These are phyloP conservation scores for Cossypha polioptera DNA, from an alignment of 2,797 vertebrate genomes.

Conservation along the genomic window DNA sequence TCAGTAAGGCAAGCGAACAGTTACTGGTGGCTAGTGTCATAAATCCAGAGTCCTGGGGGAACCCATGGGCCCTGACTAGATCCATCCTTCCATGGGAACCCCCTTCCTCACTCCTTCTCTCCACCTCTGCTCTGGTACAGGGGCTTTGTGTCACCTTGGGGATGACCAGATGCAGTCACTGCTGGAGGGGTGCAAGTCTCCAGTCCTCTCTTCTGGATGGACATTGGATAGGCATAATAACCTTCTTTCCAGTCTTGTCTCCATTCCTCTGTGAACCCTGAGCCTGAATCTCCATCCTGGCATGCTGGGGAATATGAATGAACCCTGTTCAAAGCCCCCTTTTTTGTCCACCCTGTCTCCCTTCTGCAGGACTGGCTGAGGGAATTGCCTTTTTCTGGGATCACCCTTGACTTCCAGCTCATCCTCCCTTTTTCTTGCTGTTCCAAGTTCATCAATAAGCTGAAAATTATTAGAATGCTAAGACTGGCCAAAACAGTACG, in stretches of 20 bases:
- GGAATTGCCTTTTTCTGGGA: neutral
- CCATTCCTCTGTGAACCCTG: too few relatives aligned
- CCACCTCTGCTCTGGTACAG: neutral
- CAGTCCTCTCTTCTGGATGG: neutral
- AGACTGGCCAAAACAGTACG: neutral
- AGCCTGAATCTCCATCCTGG: neutral
- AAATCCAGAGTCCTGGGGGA: neutral
- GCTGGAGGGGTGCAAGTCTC: neutral
- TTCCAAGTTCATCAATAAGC: neutral
- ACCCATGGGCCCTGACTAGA: too few relatives aligned
- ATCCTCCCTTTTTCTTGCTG: neutral
- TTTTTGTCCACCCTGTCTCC: neutral
- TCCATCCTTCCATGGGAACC: neutral
- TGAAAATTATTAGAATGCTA: neutral
- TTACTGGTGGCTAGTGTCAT: neutral
- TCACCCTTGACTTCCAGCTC: neutral
- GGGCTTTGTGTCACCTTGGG: fast-evolving
- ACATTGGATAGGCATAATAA: neutral
- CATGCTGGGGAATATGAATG: neutral
- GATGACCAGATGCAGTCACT: neutral
- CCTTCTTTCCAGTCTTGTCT: neutral
- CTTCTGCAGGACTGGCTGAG: neutral
- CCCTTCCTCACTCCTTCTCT: fast-evolving
- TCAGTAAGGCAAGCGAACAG: neutral
- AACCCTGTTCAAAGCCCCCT: neutral